Evolutionary conservation across 2,888 invertebrate species (phyloP).

Genomic region (Acronicta leporina): DNA sequence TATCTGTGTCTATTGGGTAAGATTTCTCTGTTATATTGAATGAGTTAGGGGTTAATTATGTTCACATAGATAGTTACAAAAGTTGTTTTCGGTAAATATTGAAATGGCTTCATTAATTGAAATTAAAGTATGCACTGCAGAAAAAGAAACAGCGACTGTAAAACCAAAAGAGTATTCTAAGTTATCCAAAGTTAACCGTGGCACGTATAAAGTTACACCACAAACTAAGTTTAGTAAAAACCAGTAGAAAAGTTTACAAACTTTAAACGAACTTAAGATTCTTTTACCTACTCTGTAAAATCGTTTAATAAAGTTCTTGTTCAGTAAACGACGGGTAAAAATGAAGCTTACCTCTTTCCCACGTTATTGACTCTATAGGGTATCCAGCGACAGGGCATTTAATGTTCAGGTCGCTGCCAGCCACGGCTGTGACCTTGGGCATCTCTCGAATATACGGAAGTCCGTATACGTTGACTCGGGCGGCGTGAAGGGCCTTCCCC

Average conservation of each 20-base stretch:
- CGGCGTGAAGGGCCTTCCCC: constrained; percentile 94
- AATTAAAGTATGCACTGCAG: no score
- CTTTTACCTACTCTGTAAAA: constrained; percentile 19
- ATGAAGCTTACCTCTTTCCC: constrained; percentile 94
- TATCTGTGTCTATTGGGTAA: constrained; percentile 31
- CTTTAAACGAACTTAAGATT: constrained; percentile 41
- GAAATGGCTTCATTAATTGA: no score
- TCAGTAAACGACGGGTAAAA: constrained; percentile 36
- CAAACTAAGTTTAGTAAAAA: constrained; percentile 33
- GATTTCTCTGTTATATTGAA: constrained; percentile 14
- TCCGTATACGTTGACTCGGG: constrained; percentile 96
- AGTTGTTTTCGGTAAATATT: no score
- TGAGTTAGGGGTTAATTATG: constrained; percentile 27
- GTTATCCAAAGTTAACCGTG: constrained; percentile 27
- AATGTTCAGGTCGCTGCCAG: constrained; percentile 94
- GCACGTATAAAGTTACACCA: constrained; percentile 32
- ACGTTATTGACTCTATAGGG: constrained; percentile 95
- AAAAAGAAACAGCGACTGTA: not conserved
- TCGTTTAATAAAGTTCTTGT: constrained; percentile 31
- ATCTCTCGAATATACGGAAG: constrained; percentile 95
- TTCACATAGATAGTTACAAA: not conserved
- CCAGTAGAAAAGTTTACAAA: constrained; percentile 23
- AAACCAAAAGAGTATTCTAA: constrained; percentile 8
- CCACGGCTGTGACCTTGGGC: constrained; percentile 96
- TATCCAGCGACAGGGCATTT: constrained; percentile 97